phyloP scores from a whole-genome alignment of 1,140 invertebrate species.

The Panonychus citri region DNA sequence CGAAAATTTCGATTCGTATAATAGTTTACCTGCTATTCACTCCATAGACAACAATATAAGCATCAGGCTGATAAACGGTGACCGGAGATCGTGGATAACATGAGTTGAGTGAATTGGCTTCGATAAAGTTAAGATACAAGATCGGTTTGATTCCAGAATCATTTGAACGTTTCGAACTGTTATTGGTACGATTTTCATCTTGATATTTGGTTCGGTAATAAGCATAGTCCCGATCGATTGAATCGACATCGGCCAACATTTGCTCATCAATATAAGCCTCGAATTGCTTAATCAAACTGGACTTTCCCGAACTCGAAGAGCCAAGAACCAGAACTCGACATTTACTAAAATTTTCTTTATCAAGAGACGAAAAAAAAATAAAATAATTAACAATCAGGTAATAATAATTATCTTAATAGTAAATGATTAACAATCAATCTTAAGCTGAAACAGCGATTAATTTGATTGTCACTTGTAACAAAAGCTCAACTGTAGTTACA shows the following conservation, averaged over 20 bases:
- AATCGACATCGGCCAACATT: not conserved
- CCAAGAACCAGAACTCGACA: conserved; percentile 7
- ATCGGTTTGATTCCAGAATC: not conserved
- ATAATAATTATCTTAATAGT: no score
- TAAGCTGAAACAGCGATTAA: no score
- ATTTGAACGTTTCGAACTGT: not conserved
- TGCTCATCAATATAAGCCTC: not conserved
- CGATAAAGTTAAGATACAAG: not conserved
- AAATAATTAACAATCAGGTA: no score
- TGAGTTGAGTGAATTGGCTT: not conserved
- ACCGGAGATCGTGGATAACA: conserved; percentile 22
- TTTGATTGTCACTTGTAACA: no score
- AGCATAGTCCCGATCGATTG: not conserved
- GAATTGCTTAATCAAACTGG: conserved; percentile 5
- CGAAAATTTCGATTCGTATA: no score
- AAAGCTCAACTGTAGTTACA: no score
- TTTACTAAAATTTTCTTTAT: not conserved
- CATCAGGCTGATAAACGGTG: conserved; percentile 43
- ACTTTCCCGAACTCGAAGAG: conserved; percentile 1
- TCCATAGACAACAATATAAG: conserved; percentile 68
- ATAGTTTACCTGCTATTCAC: conserved; percentile 24
- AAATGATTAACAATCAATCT: no score
- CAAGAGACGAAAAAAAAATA: no score
- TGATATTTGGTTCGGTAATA: not conserved
- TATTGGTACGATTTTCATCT: not conserved